Percentiles rank a stretch among this genome's conserved stretches.
Evolutionary conservation across 92 coral and sea anemone species (phyloP).

Genomic region (Phenganax stokvisi): DNA sequence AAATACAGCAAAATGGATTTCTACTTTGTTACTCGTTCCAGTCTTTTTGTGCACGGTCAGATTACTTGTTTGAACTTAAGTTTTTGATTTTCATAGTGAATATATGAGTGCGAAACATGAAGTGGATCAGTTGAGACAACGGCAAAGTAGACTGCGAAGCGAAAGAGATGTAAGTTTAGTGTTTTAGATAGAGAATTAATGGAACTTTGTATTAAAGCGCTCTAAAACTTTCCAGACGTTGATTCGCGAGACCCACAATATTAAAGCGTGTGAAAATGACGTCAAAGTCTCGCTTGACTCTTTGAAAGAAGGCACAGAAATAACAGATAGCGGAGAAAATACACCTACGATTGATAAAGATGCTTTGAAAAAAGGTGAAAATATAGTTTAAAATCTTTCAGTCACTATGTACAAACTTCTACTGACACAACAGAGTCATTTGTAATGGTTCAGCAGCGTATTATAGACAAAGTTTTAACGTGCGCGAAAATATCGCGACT

Average conservation of each 20-base stretch:
- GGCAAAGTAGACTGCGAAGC: slow-evolving; percentile 50
- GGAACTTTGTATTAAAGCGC: neutral
- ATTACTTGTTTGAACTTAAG: neutral
- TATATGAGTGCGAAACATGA: slow-evolving; percentile 58
- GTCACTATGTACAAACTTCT: neutral
- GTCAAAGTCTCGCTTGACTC: slow-evolving; percentile 63
- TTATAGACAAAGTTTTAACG: no score
- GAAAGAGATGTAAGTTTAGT: slow-evolving; percentile 84
- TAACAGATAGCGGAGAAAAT: slow-evolving; percentile 31
- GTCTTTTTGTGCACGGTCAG: slow-evolving; percentile 5
- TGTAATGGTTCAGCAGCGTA: no score
- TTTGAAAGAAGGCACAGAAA: slow-evolving; percentile 41
- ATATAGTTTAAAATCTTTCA: neutral
- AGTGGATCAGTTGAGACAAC: slow-evolving; percentile 61
- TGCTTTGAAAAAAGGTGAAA: slow-evolving; percentile 65
- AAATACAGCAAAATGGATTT: no score
- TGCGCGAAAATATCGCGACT: no score
- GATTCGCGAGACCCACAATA: slow-evolving; percentile 56
- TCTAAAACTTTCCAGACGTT: slow-evolving; percentile 48
- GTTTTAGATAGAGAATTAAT: neutral
- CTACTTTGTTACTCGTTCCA: no score
- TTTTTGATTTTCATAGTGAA: slow-evolving; percentile 50
- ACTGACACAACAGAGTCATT: no score
- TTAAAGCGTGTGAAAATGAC: slow-evolving; percentile 73
- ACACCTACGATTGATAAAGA: slow-evolving; percentile 47